These are phyloP conservation scores for Helostoma temminkii DNA, from an alignment of 2,797 vertebrate species.

Conservation along the genomic window DNA sequence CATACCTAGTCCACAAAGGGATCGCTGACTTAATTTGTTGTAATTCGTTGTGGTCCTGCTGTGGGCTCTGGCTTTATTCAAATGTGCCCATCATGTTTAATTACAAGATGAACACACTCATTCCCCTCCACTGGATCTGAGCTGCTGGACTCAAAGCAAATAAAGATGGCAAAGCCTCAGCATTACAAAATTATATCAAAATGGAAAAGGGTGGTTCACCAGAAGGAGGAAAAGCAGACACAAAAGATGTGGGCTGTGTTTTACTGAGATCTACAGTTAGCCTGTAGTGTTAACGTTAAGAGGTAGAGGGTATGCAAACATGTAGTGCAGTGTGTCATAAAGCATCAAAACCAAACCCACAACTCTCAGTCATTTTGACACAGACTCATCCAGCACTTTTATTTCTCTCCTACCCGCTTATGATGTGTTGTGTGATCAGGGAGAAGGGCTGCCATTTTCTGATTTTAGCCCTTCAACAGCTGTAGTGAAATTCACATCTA, in stretches of 20 bases:
- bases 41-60: slow-evolving; percentile 78
- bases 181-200: slow-evolving; percentile 50
- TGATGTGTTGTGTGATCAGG: slow-evolving; percentile 66
- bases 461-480: slow-evolving; percentile 71
- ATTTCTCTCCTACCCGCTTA: slow-evolving; percentile 55
- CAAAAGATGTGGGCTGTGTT: slow-evolving; percentile 22
- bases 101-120: slow-evolving; percentile 82
- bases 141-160: slow-evolving; percentile 32
- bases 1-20: slow-evolving; percentile 76
- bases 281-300: slow-evolving; percentile 49
- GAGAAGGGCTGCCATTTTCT: slow-evolving; percentile 78
- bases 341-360: slow-evolving; percentile 52
- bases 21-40: slow-evolving; percentile 82
- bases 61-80: slow-evolving; percentile 78
- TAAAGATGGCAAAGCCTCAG: slow-evolving; percentile 28
- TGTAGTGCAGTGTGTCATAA: slow-evolving; percentile 46
- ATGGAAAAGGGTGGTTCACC: slow-evolving; percentile 31
- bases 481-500: slow-evolving; percentile 74
- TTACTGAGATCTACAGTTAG: slow-evolving; percentile 50
- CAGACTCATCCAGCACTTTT: slow-evolving; percentile 51
- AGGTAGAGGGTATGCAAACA: slow-evolving; percentile 46
- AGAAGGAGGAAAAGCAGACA: slow-evolving; percentile 45
- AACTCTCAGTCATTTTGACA: slow-evolving; percentile 56
- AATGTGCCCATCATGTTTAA: slow-evolving; percentile 84
- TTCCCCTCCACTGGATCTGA: slow-evolving; percentile 42